phyloP scores from a whole-genome alignment of 1,140 invertebrate genomes.

The Ips typographus region DNA sequence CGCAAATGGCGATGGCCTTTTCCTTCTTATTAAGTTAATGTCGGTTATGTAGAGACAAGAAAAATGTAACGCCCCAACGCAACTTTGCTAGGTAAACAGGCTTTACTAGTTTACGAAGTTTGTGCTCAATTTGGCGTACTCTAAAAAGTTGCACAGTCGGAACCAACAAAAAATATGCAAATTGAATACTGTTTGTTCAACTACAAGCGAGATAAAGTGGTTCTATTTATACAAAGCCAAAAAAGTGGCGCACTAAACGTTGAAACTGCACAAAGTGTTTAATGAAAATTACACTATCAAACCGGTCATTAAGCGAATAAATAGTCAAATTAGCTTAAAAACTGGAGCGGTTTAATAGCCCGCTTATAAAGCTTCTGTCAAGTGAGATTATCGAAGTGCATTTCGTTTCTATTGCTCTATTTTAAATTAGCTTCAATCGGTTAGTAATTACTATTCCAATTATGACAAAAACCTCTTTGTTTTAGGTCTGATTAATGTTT shows the following conservation, averaged over 20 bases:
- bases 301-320: constrained; percentile 14
- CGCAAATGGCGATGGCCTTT: constrained; percentile 24
- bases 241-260: constrained; percentile 7
- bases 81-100: neutral
- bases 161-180: constrained; percentile 4
- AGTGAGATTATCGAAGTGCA: neutral
- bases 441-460: no score
- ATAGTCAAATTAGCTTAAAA: constrained; percentile 20
- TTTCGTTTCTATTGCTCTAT: neutral
- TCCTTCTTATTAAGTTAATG: constrained; percentile 29
- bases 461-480: no score
- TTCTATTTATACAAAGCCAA: neutral
- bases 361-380: constrained; percentile 13
- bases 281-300: constrained; percentile 21
- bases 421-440: no score
- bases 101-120: constrained; percentile 4
- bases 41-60: constrained; percentile 20
- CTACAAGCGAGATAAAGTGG: no score
- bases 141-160: neutral
- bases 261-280: constrained; percentile 19
- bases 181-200: no score
- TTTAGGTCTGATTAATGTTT: no score
- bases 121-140: neutral
- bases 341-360: constrained; percentile 7
- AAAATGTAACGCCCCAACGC: constrained; percentile 16